These are phyloP conservation scores for Sciurus carolinensis DNA, from an alignment of 2,797 vertebrate species.

Conservation along the genomic window DNA sequence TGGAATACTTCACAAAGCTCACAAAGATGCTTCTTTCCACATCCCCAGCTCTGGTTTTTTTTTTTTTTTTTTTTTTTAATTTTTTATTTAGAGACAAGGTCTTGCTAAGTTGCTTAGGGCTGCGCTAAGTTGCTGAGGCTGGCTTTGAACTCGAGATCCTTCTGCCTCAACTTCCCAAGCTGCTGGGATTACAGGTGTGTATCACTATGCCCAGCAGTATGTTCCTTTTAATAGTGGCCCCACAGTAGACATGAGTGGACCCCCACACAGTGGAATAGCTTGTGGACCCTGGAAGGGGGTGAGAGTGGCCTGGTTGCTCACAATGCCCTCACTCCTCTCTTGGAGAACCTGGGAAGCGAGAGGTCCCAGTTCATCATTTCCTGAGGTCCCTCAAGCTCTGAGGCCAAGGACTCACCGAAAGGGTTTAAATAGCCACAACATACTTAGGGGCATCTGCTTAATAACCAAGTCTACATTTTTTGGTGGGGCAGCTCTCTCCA, in stretches of 20 bases:
- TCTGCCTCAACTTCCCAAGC: no score
- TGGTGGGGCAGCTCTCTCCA: background rate
- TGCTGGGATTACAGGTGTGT: no score
- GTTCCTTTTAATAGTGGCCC: background rate
- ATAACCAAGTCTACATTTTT: background rate
- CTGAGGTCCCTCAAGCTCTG: background rate
- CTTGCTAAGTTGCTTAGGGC: no score
- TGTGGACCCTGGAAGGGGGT: background rate
- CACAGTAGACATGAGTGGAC: rapidly evolving
- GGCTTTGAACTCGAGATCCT: no score
- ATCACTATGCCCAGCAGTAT: background rate
- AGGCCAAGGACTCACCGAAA: background rate
- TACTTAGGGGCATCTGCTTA: no score
- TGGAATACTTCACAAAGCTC: no score
- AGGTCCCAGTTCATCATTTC: background rate
- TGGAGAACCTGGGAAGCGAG: background rate
- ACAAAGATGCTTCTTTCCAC: background rate
- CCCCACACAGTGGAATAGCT: background rate
- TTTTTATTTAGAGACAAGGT: no score
- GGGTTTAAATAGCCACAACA: background rate
- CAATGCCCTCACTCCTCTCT: background rate
- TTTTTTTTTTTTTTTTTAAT: no score
- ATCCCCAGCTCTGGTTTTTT: no score
- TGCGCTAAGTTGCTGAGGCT: no score
- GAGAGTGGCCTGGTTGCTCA: background rate